Evolutionary conservation across 1,140 invertebrate genomes (phyloP).

Genomic region (Orchestia grillus): DNA sequence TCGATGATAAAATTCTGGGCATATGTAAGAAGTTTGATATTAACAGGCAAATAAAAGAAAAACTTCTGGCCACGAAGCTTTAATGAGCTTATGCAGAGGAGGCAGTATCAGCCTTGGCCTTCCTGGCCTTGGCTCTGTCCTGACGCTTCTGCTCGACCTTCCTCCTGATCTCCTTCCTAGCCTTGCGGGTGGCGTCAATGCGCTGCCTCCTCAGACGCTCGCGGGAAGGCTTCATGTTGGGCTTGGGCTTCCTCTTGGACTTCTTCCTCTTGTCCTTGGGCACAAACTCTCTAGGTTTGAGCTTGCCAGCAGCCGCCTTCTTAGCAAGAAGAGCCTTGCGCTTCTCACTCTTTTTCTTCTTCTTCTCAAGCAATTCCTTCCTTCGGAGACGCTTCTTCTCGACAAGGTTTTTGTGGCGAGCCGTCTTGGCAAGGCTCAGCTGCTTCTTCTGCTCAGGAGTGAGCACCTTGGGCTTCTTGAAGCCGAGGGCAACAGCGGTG

Average conservation of each 20-base stretch:
- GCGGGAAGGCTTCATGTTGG: constrained; percentile 28
- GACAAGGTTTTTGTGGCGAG: neutral
- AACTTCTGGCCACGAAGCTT: neutral
- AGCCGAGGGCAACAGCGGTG: neutral
- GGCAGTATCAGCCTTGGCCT: neutral
- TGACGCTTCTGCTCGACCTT: constrained; percentile 38
- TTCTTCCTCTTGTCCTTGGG: constrained; percentile 44
- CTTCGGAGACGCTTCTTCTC: neutral
- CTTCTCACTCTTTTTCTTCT: constrained; percentile 9
- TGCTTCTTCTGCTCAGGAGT: constrained; percentile 38
- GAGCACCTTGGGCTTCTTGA: constrained; percentile 5
- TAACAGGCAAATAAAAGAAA: neutral
- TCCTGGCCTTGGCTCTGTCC: constrained; percentile 5
- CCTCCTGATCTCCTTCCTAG: neutral
- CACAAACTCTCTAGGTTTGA: constrained; percentile 31
- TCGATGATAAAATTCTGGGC: too few relatives aligned
- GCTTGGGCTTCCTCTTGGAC: constrained; percentile 40
- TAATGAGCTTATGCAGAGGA: neutral
- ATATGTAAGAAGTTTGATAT: neutral
- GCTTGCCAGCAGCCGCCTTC: constrained; percentile 34
- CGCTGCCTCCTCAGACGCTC: constrained; percentile 37
- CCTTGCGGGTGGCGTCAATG: neutral
- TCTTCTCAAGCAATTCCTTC: neutral
- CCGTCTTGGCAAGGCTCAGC: neutral
- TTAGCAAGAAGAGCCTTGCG: constrained; percentile 28